Evolutionary conservation across 2,113 vertebrate genomes (phyloP).

Genomic region (Heterochromis multidens): DNA sequence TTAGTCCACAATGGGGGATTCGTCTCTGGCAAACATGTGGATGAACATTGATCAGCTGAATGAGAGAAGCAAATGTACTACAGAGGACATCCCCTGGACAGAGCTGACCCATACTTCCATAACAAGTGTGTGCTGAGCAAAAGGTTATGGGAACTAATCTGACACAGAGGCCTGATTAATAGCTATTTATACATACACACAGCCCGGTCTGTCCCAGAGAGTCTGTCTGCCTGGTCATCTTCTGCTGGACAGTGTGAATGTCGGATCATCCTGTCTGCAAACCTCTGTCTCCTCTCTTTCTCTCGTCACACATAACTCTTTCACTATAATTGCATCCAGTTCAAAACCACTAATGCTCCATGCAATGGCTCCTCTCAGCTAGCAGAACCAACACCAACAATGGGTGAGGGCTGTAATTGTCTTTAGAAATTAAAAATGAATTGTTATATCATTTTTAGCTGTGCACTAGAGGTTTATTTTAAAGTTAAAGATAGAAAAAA

Average conservation of each 20-base stretch:
- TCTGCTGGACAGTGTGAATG: background rate
- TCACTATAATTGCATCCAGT: background rate
- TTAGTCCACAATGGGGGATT: background rate
- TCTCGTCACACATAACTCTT: background rate
- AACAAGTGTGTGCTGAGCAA: slow-evolving; percentile 47
- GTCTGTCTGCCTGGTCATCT: slow-evolving; percentile 18
- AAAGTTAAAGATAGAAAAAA: background rate
- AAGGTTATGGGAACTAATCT: slow-evolving; percentile 72
- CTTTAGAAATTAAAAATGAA: background rate
- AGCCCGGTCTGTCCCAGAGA: background rate
- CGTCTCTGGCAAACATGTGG: background rate
- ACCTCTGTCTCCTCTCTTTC: background rate
- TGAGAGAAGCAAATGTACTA: slow-evolving; percentile 33
- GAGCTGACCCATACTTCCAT: slow-evolving; percentile 40
- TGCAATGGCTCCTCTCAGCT: background rate
- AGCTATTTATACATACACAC: slow-evolving; percentile 63
- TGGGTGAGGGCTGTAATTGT: background rate
- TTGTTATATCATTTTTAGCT: background rate
- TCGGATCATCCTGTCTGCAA: background rate
- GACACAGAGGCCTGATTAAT: slow-evolving; percentile 66
- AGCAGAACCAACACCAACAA: background rate
- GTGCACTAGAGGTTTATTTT: background rate
- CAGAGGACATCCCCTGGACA: slow-evolving; percentile 50
- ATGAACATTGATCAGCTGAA: background rate
- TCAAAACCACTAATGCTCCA: background rate